Base-by-base conservation (phyloP, 1,140 invertebrate species). In the Sinonovacula constricta region DNA sequence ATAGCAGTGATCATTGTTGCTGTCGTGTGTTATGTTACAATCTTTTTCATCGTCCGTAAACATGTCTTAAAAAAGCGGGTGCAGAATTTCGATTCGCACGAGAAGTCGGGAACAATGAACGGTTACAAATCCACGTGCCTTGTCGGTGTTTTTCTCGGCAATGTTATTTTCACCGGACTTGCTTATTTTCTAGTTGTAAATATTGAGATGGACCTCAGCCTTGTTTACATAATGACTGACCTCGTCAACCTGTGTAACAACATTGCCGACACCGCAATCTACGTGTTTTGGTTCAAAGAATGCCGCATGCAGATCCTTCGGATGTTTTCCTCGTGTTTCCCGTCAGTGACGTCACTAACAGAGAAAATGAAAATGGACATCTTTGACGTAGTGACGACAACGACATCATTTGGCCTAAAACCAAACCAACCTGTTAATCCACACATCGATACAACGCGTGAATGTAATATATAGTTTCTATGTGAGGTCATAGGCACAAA, bases 231-330 rank as follows among this genome's bases (percentile, higher is more conserved):
- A 14, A n/a, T 26, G 34, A 5, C 56, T 4, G 71, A 75, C 26
- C 30, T 51, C 28, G 22, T 56, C 2, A 45, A 34, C 1, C 54
- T 53, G 3, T 15, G 54, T 12, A 75, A 66, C 59, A 63, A 59
- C 56, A 54, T 75, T n/a, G 33, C 66, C 14, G 71, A 75, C 49
- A 33, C 71, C 0, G 56, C 54, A 30, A 24, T 75, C 0, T 75
- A 75, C 28, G 71, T 75, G 4, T 39, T 75, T 34, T 75, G 71
- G 71, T 75, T 75, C 57, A 45, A 54, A 12, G 71, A 75, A 31
- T 51, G 66, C 30, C 45, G 49, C 22, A 69, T 69, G 66, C 45
- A 69, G 33, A 2, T 69, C 15, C 51, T 39, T 2, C 56, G 45
- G 26, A 14, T 74, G 24, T n/a, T 63, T 15, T 45, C 70, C 22